Conservation (phyloP, 2,113 vertebrate genomes). For the Dipodomys ordii region DNA sequence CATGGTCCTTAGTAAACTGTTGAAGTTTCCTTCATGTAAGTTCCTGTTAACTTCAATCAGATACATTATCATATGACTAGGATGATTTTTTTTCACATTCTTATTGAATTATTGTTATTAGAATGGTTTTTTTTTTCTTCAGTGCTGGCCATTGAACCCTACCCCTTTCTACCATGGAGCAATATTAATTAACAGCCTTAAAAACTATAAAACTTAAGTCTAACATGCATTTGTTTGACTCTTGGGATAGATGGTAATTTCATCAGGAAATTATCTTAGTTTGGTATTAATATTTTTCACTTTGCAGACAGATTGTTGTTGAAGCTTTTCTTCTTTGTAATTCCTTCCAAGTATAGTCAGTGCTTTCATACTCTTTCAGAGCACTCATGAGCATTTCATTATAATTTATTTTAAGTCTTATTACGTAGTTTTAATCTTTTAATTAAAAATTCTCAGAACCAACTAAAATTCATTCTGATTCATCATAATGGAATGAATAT, state of each 20-base stretch:
- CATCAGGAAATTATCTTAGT: constrained; percentile 25
- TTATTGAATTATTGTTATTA: not conserved
- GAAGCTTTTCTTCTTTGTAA: not conserved
- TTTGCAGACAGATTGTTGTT: not conserved
- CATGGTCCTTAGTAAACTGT: not conserved
- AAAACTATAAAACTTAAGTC: not conserved
- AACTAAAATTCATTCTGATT: constrained; percentile 55
- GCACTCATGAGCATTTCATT: constrained; percentile 18
- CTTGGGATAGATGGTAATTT: constrained; percentile 28
- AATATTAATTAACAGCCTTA: no score
- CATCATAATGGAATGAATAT: not conserved
- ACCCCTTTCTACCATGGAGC: not conserved
- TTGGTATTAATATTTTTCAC: not conserved
- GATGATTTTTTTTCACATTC: constrained; percentile 9
- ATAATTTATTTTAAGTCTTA: constrained; percentile 41
- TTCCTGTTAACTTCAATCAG: constrained; percentile 27
- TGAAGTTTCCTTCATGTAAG: constrained; percentile 30
- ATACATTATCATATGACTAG: not conserved
- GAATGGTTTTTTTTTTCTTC: not conserved
- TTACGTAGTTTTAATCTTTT: constrained; percentile 33
- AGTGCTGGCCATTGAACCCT: not conserved
- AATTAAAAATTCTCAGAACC: constrained; percentile 46
- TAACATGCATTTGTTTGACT: constrained; percentile 25
- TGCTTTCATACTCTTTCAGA: not conserved
- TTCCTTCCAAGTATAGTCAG: constrained; percentile 15